Evolutionary conservation across 2,888 invertebrate species (phyloP), one percentile per base, ranked within the genome.

Genomic region (Gnatocerus cornutus): DNA sequence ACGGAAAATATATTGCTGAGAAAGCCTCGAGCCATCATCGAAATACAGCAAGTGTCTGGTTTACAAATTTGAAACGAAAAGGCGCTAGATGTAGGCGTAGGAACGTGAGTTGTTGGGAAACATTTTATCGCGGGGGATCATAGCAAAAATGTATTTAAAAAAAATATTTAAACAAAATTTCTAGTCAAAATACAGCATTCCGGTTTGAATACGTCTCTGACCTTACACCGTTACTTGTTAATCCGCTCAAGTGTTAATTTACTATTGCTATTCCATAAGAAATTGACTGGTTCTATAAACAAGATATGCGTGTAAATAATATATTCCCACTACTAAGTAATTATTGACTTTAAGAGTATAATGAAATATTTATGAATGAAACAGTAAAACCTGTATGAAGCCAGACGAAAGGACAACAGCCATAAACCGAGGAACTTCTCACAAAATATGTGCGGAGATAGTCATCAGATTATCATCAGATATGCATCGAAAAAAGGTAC

Each of bases 41-140:
- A 50, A 29, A 48, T 13, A 41, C 56, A 27, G 14, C 37, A 10
- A n/a, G 21, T 39, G 30, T 61, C 39, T 61, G 30, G 27, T 61
- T 48, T 61, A 48, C 61, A 61, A 61, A 61, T 61, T 59, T 27
- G 59, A 59, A 58, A 33, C 27, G 16, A 39, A 56, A 58, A 16
- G 37, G 50, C 39, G 48, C 46, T 14, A 59, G 33, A 59, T 59
- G 45, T 59, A 48, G 59, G 46, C 33, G 59, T 45, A 46, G 33
- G 30, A 37, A 21, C 4, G 21, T 21, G 46, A 58, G 21, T 37
- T 37, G 37, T 37, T 37, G 2, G 37, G 37, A 37, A 37, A 37
- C 7, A 37, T 13, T 45, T 45, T 37, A 37, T 45, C 45, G 45
- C 12, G 14, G 12, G 7, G 10, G 14, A 45, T 45, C 45, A 14